Evolutionary conservation across 1,140 invertebrate species (phyloP).

Genomic region (Dendroctonus valens): DNA sequence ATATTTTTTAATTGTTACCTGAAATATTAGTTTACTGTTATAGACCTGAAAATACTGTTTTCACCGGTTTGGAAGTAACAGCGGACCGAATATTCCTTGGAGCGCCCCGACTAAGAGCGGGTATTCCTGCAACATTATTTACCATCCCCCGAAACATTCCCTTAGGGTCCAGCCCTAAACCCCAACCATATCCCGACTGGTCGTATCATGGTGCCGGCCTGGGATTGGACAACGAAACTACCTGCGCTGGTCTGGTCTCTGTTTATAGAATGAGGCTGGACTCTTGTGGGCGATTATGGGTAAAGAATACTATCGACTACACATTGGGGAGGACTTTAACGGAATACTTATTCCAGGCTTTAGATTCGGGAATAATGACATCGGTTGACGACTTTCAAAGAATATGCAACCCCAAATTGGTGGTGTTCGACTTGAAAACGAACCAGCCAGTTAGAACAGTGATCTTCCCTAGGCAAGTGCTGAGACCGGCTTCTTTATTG

Average conservation of each 20-base stretch:
- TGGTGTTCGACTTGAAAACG: conserved; percentile 74
- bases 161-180: conserved; percentile 63
- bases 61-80: conserved; percentile 71
- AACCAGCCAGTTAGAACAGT: conserved; percentile 60
- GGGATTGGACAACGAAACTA: conserved; percentile 61
- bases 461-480: conserved; percentile 61
- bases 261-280: conserved; percentile 73
- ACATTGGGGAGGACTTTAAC: background rate
- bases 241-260: conserved; percentile 67
- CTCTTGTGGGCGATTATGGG: conserved; percentile 75
- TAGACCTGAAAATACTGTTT: conserved; percentile 68
- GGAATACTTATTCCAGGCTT: conserved; percentile 47
- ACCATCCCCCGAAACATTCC: conserved; percentile 63
- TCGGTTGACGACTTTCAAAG: conserved; percentile 72
- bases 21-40: conserved; percentile 51
- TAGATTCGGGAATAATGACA: conserved; percentile 68
- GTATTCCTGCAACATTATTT: conserved; percentile 70
- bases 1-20: too few relatives aligned
- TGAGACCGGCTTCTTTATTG: conserved; percentile 67
- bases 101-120: conserved; percentile 66
- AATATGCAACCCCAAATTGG: conserved; percentile 75
- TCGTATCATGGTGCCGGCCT: conserved; percentile 70
- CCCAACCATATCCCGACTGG: conserved; percentile 78
- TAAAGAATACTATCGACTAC: conserved; percentile 45
- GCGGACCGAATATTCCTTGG: conserved; percentile 71